Conservation (phyloP, 2,888 invertebrate genomes). For the Calameuta pallipes region DNA sequence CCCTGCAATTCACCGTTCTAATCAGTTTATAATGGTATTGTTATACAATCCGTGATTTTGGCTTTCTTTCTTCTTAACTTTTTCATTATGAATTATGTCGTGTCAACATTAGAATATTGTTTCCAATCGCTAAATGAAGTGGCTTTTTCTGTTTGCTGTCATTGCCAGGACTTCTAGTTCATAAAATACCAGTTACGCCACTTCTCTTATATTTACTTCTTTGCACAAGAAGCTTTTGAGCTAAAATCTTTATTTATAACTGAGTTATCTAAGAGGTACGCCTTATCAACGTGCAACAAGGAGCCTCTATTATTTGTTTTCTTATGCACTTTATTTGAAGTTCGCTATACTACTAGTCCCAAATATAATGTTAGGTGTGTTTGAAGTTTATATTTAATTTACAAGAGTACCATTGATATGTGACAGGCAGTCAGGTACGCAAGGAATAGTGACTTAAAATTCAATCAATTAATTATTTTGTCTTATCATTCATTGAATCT, state of each 20-base stretch:
- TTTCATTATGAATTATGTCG: neutral
- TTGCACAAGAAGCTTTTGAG: neutral
- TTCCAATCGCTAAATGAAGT: neutral
- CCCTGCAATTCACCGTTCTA: neutral
- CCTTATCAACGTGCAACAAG: too few relatives aligned
- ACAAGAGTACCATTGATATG: conserved; percentile 19
- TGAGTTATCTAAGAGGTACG: too few relatives aligned
- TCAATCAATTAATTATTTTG: neutral
- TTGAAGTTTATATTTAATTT: conserved; percentile 9
- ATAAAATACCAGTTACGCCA: neutral
- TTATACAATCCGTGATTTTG: neutral
- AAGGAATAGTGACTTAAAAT: neutral
- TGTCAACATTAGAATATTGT: neutral
- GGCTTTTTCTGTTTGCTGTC: neutral
- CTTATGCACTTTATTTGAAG: neutral
- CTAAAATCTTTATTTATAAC: neutral
- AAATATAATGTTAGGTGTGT: neutral
- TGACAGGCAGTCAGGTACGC: conserved; percentile 1
- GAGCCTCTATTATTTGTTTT: neutral
- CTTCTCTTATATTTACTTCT: neutral
- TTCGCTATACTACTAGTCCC: neutral
- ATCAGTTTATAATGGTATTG: neutral
- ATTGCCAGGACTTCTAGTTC: neutral
- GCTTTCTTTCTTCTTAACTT: neutral
- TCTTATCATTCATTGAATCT: neutral